These are phyloP conservation scores for Scyliorhinus canicula DNA, from an alignment of 2,797 vertebrate genomes.

Conservation along the genomic window DNA sequence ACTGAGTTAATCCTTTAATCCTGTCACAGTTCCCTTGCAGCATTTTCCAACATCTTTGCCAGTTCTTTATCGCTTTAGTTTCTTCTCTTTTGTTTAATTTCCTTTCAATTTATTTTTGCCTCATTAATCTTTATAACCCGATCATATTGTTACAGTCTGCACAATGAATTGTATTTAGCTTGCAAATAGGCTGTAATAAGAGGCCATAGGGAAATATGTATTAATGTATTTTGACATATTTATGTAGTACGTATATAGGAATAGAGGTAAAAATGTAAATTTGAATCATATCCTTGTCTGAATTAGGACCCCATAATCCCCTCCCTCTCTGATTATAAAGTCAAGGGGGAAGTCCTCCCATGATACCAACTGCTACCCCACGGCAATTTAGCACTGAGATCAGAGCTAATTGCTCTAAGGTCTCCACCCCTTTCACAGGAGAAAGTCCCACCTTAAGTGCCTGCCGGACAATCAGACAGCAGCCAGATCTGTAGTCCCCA, in stretches of 20 bases:
- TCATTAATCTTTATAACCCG: not conserved
- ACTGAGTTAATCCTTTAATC: slow-evolving; percentile 13
- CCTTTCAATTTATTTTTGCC: slow-evolving; percentile 25
- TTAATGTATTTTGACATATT: not conserved
- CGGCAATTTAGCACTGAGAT: not conserved
- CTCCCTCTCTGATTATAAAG: not conserved
- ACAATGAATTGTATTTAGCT: not conserved
- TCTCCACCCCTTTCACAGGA: not conserved
- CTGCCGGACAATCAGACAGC: not conserved
- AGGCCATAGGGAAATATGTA: not conserved
- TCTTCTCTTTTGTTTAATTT: slow-evolving; percentile 24
- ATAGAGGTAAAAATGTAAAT: not conserved
- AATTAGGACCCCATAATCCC: not conserved
- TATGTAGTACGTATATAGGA: not conserved
- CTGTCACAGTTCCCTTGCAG: not conserved
- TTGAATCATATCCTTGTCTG: not conserved
- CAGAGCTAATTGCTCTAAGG: not conserved
- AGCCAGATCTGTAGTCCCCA: not conserved
- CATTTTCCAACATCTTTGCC: not conserved
- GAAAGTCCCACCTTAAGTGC: not conserved
- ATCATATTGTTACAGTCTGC: not conserved
- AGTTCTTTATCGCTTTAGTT: slow-evolving; percentile 15
- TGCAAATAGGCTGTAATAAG: slow-evolving; percentile 6
- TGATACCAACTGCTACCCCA: not conserved
- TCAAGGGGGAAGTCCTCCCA: not conserved